These are phyloP conservation scores for Julus scandinavius DNA, from an alignment of 2,888 invertebrate species.

Conservation along the genomic window DNA sequence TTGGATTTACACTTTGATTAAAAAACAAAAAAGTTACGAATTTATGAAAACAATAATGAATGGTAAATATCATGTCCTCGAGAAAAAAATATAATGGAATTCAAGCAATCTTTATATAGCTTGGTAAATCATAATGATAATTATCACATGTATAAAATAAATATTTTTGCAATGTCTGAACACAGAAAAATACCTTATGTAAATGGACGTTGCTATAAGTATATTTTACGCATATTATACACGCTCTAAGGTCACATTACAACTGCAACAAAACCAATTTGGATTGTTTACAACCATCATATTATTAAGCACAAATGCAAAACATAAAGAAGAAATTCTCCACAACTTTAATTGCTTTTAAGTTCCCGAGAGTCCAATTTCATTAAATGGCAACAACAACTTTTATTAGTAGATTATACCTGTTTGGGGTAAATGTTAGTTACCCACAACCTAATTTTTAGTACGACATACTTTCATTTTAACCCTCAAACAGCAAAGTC, in stretches of 20 bases:
- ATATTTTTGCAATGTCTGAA: too few species aligned
- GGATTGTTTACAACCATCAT: neutral
- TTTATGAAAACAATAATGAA: too few species aligned
- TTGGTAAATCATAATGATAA: too few species aligned
- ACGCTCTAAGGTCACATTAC: neutral
- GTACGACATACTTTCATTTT: neutral
- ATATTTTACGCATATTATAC: neutral
- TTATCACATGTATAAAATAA: too few species aligned
- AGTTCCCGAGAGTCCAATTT: neutral
- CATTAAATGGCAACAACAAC: neutral
- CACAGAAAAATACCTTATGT: too few species aligned
- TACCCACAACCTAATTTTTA: neutral
- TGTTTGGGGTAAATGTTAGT: neutral
- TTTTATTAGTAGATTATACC: slow-evolving; percentile 13
- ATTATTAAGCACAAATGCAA: neutral
- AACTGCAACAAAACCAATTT: neutral
- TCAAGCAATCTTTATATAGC: too few species aligned
- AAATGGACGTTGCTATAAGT: too few species aligned
- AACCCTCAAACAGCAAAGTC: neutral
- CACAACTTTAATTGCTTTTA: neutral
- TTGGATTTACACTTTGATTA: too few species aligned
- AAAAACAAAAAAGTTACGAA: too few species aligned
- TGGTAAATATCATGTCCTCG: too few species aligned
- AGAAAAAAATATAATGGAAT: too few species aligned
- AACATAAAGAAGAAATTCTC: neutral